Conservation (phyloP, 2,113 vertebrate genomes). For the Pterocles orientalis region DNA sequence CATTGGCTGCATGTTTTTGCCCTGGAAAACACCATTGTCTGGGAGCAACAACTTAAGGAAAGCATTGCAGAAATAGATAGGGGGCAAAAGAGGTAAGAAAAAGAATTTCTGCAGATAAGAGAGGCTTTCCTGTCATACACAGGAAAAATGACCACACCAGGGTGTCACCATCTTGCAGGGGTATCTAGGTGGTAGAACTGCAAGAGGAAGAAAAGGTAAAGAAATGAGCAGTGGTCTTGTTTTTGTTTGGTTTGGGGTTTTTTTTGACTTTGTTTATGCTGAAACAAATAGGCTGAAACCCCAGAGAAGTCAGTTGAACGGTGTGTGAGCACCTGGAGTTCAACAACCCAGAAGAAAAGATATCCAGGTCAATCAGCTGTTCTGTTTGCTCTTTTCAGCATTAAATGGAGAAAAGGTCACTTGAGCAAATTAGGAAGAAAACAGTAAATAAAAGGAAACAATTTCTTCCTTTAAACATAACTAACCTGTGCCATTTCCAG, state of each 20-base stretch:
- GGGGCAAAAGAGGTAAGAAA: not conserved
- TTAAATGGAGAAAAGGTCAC: conserved; percentile 49
- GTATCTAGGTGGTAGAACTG: not conserved
- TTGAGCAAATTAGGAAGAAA: conserved; percentile 51
- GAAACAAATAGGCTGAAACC: not conserved
- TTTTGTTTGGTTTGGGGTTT: too few species aligned
- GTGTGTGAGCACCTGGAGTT: not conserved
- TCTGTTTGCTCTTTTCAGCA: conserved; percentile 50
- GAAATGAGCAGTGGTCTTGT: not conserved
- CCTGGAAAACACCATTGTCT: not conserved
- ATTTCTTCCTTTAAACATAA: conserved; percentile 36
- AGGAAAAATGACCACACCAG: not conserved
- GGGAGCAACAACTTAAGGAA: not conserved
- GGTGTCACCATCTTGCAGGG: accelerated
- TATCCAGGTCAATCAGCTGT: conserved; percentile 29
- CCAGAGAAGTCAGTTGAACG: not conserved
- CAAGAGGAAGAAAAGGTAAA: not conserved
- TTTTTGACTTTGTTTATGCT: not conserved
- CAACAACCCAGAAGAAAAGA: not conserved
- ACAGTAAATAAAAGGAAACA: conserved; percentile 46
- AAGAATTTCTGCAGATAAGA: not conserved
- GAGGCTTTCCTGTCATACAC: not conserved
- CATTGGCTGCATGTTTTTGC: not conserved
- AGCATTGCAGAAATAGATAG: not conserved
- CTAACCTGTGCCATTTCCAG: conserved; percentile 47